Base-by-base conservation (phyloP, 1,140 invertebrate genomes). In the Diachasma alloeum region DNA sequence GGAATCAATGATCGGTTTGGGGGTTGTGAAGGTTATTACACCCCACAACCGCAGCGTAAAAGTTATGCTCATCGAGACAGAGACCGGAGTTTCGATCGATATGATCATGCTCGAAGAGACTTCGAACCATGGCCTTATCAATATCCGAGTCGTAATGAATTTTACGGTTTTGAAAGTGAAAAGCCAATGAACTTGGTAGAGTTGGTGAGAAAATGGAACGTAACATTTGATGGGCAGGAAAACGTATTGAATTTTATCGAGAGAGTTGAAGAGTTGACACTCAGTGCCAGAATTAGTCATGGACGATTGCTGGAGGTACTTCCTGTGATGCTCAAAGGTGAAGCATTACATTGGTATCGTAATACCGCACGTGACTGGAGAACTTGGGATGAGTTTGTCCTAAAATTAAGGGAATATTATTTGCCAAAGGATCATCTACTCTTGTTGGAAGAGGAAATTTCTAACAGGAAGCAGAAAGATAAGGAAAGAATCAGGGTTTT, bases 161-260 rank as follows among this genome's bases (percentile, higher is more conserved):
- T n/a, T n/a, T n/a, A n/a, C n/a, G n/a, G n/a, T n/a, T n/a, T n/a
- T 11, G 5, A 11, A 42, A 42, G 5, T 42, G 11, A 8, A 42
- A 8, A 48, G 44, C 44, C 44, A 8, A 48, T 48, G 44, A 48
- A 48, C n/a, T 4, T 48, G 44, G 44, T 48, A 48, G 86, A 88
- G 83, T 84, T 77, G 26, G 26, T 26, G 6, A 8, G 24, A 0
- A 67, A 67, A 67, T 67, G 63, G 63, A 36, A 67, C 22, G 26
- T 67, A 0, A 36, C 24, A 5, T 67, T 31, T n/a, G 31, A 67
- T 36, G 63, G 63, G 1, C 24, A 67, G 10, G 63, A 67, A 36
- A n/a, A 67, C 11, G 26, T 36, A 1, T 1, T 36, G 3, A 67
- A 36, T 36, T 67, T 67, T n/a, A 31, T 67, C 3, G 63, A 67